These are phyloP conservation scores for Dorcus parallelipipedus DNA, from an alignment of 2,888 invertebrate species.

Conservation along the genomic window DNA sequence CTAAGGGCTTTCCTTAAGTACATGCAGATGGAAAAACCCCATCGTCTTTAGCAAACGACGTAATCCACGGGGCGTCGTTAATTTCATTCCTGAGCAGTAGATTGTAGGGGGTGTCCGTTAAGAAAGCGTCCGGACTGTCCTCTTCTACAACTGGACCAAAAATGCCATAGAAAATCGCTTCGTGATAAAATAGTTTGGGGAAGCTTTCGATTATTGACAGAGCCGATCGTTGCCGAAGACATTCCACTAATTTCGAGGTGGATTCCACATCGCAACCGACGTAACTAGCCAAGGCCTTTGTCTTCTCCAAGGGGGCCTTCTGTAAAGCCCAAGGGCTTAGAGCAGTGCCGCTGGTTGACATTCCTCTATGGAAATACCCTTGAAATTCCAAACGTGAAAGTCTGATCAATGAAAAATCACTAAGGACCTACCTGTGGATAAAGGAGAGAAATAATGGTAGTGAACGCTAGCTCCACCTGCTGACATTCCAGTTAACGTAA, in stretches of 20 bases:
- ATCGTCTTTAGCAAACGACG: constrained; percentile 63
- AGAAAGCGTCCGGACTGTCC: constrained; percentile 46
- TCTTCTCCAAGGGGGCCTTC: constrained; percentile 55
- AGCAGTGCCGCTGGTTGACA: constrained; percentile 66
- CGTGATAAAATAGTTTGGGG: constrained; percentile 1
- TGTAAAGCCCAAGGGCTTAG: constrained; percentile 55
- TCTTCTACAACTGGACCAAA: constrained; percentile 66
- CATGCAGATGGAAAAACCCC: constrained; percentile 67
- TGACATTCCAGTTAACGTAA: constrained; percentile 64
- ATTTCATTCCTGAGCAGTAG: constrained; percentile 57
- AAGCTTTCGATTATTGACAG: constrained; percentile 54
- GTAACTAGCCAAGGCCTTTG: constrained; percentile 54
- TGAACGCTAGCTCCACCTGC: constrained; percentile 71
- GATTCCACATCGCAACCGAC: constrained; percentile 59
- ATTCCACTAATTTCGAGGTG: constrained; percentile 57
- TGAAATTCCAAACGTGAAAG: constrained; percentile 5
- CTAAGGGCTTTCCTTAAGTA: constrained; percentile 28
- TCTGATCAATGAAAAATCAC: not conserved
- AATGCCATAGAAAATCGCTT: constrained; percentile 57
- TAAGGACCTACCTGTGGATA: constrained; percentile 43
- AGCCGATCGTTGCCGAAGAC: constrained; percentile 59
- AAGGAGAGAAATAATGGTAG: constrained; percentile 63
- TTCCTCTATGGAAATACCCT: constrained; percentile 57
- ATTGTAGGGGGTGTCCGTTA: constrained; percentile 59
- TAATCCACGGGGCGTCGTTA: constrained; percentile 63